Conservation (phyloP, 2,888 invertebrate genomes). For the Drosophila pseudotakahashii region DNA sequence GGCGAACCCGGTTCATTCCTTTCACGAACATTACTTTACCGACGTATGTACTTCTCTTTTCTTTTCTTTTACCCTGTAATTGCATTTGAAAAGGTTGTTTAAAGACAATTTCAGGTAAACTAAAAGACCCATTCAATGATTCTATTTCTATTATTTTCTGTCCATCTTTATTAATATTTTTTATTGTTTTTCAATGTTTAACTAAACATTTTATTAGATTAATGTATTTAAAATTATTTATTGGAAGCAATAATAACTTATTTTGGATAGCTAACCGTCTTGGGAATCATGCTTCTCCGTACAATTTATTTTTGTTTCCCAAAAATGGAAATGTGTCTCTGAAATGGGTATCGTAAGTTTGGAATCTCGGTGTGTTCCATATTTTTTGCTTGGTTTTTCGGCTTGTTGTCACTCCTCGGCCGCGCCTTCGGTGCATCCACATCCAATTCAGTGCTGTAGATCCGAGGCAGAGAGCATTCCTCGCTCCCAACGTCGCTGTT, state of each 20-base stretch:
- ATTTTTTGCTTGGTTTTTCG: conserved; percentile 7
- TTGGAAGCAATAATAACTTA: too few relatives aligned
- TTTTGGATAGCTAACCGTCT: too few relatives aligned
- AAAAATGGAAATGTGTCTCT: neutral
- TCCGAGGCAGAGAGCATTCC: conserved; percentile 10
- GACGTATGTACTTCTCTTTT: neutral
- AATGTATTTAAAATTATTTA: too few relatives aligned
- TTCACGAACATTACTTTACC: neutral
- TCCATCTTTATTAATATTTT: neutral
- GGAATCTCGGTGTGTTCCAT: neutral
- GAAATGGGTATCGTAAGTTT: neutral
- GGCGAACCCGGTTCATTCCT: conserved; percentile 46
- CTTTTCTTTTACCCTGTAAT: neutral
- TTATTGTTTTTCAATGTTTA: too few relatives aligned
- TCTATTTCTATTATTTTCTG: too few relatives aligned
- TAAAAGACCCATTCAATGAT: too few relatives aligned
- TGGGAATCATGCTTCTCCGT: neutral
- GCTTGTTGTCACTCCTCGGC: conserved; percentile 32
- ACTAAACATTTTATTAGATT: too few relatives aligned
- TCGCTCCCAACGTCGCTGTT: neutral
- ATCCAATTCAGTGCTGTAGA: neutral
- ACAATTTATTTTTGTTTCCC: neutral
- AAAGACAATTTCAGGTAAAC: too few relatives aligned
- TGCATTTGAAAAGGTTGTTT: too few relatives aligned
- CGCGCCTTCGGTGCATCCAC: conserved; percentile 17